Base-by-base conservation (phyloP, 2,797 vertebrate species). In the Hozukius guyotensis region DNA sequence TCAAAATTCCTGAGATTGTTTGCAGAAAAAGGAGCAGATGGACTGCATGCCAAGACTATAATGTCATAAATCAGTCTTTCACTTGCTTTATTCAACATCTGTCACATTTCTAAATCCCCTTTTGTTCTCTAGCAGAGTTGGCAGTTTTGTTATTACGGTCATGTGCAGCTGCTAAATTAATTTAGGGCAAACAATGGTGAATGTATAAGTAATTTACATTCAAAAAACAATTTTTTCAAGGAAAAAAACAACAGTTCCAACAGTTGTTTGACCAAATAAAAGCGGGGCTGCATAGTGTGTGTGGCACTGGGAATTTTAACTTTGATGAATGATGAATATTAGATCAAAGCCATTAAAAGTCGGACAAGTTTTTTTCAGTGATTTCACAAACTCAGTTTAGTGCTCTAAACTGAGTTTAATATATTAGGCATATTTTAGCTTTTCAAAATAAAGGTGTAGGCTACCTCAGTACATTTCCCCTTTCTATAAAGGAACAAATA, bases 41-140 rank as follows among this genome's bases (percentile, higher is more conserved):
- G 90, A 69, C 49, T 0, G 7, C 72, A 77, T 70, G 80, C 77
- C 80, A 74, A 64, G 65, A 82, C 80, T 80, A 59, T 77, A 87
- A 92, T 82, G 31, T 64, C 4, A 6, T 68, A 38, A 87, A 89
- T 92, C 70, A 90, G 76, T 55, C 60, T 78, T 59, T 80, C 53
- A 36, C 25, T 68, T 31, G 64, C 69, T 85, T 84, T 82, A 69
- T 72, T 72, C 38, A 67, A 84, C 86, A 91, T 90, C 85, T 91
- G 88, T 84, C 74, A 72, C 72, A 73, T 72, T 81, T 68, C 64
- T 67, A 71, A 88, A 62, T 81, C 63, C 24, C 24, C 27, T 60
- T 77, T 68, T 78, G 29, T 71, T 80, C 59, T 68, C 29, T 6
- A 34, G 85, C 74, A n/a, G 34, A 69, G 57, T 75, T 70, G 66